A percentile compares a stretch with the other conserved stretches of the same genome.
Evolutionary conservation across 2,888 invertebrate species (phyloP).

Genomic region (Cinara cedri): DNA sequence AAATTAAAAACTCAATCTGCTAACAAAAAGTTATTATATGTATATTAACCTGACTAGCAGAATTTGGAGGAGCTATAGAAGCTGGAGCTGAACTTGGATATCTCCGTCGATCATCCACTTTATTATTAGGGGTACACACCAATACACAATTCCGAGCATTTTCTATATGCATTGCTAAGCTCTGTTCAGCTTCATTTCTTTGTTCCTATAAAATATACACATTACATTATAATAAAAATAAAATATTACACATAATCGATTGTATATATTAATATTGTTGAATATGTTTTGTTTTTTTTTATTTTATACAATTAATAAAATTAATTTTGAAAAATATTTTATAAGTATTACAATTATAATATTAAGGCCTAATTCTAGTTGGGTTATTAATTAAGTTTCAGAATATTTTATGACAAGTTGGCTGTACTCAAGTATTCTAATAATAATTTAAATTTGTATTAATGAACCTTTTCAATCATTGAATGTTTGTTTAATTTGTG

Average conservation of each 20-base stretch:
- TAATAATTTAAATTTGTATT: too few relatives aligned
- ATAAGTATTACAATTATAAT: too few relatives aligned
- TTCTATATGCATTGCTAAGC: slow-evolving; percentile 68
- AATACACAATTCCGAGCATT: slow-evolving; percentile 47
- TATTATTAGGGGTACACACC: slow-evolving; percentile 45
- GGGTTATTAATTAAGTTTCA: too few relatives aligned
- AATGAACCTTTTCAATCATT: too few relatives aligned
- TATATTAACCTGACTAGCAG: slow-evolving; percentile 55
- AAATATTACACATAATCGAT: neutral
- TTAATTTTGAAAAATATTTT: neutral
- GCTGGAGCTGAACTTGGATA: slow-evolving; percentile 79
- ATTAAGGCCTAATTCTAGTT: too few relatives aligned
- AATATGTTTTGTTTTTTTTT: neutral
- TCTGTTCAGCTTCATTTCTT: slow-evolving; percentile 70
- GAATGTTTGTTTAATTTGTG: too few relatives aligned
- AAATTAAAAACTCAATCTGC: neutral
- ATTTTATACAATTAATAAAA: neutral
- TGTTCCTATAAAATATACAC: slow-evolving; percentile 65
- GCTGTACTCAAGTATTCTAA: too few relatives aligned
- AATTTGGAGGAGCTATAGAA: slow-evolving; percentile 69
- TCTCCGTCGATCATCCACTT: slow-evolving; percentile 54
- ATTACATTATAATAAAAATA: too few relatives aligned
- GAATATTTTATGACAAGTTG: too few relatives aligned
- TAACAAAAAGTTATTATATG: neutral
- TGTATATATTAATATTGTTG: neutral